These are phyloP conservation scores for roundworm (Caenorhabditis elegans) DNA, from an alignment of 1,140 invertebrate genomes.

Conservation along the genomic window DNA sequence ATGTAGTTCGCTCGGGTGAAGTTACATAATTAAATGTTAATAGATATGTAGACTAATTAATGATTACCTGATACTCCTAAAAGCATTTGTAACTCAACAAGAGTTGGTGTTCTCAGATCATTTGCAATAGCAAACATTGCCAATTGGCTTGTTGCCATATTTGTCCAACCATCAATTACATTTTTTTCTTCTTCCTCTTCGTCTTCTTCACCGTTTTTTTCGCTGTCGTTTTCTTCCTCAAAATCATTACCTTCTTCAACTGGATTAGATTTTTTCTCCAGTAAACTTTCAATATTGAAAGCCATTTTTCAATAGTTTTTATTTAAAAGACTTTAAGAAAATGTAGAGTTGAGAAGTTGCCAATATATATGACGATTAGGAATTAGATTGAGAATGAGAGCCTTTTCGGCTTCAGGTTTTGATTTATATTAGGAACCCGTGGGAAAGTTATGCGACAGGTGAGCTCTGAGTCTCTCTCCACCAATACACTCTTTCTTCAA, in stretches of 20 bases:
- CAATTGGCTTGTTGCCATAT: slow-evolving; percentile 13
- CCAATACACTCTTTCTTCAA: neutral
- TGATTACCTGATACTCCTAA: slow-evolving; percentile 48
- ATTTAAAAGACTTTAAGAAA: neutral
- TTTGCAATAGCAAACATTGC: slow-evolving; percentile 47
- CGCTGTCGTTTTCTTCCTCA: neutral
- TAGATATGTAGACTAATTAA: too few species aligned
- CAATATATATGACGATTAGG: slow-evolving; percentile 10
- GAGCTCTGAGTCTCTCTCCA: neutral
- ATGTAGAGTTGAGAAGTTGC: neutral
- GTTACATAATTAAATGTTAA: too few species aligned
- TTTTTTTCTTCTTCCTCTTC: neutral
- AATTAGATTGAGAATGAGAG: neutral
- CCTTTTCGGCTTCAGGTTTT: neutral
- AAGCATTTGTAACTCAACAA: slow-evolving; percentile 50
- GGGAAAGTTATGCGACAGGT: slow-evolving; percentile 27
- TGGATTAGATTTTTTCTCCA: neutral
- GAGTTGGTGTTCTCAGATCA: slow-evolving; percentile 43
- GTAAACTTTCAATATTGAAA: slow-evolving; percentile 16
- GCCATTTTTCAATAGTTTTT: too few species aligned
- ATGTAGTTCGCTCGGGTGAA: too few species aligned
- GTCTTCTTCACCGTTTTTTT: neutral
- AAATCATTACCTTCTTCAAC: neutral
- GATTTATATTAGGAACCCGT: slow-evolving; percentile 18
- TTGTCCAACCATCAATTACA: slow-evolving; percentile 3